Conservation (phyloP, 1,140 invertebrate species). For the Hydropsyche tenuis region DNA sequence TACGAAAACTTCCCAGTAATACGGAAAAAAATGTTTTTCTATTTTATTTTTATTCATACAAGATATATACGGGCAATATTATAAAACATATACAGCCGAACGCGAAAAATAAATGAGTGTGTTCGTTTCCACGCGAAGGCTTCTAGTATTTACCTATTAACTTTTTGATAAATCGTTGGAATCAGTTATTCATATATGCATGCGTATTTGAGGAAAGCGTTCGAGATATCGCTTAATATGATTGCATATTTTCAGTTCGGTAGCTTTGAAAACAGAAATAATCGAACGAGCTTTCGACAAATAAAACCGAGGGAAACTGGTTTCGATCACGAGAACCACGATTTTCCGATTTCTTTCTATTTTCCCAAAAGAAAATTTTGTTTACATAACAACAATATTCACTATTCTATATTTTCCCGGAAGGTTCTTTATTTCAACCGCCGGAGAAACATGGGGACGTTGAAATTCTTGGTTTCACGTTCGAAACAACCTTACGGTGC, state of each 20-base stretch:
- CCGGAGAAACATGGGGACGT: background rate
- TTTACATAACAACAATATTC: background rate
- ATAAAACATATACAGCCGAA: too few relatives aligned
- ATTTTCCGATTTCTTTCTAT: background rate
- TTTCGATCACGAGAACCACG: conserved; percentile 9
- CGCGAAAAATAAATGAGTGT: too few relatives aligned
- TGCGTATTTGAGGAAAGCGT: background rate
- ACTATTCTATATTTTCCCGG: background rate
- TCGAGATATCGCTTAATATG: background rate
- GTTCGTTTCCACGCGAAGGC: too few relatives aligned
- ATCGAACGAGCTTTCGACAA: conserved; percentile 1
- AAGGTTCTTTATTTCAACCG: background rate
- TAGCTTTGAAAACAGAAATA: background rate
- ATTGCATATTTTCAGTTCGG: background rate
- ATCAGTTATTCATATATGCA: background rate
- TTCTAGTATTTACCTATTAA: too few relatives aligned
- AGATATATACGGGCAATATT: too few relatives aligned
- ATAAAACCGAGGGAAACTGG: background rate
- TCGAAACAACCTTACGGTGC: background rate
- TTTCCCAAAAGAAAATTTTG: background rate
- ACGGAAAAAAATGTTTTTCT: background rate
- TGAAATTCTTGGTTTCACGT: background rate
- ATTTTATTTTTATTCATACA: too few relatives aligned
- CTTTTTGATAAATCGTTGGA: background rate
- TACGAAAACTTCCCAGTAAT: conserved; percentile 2